Conservation (phyloP, 2,888 invertebrate species). For the Andrena chrysosceles region DNA sequence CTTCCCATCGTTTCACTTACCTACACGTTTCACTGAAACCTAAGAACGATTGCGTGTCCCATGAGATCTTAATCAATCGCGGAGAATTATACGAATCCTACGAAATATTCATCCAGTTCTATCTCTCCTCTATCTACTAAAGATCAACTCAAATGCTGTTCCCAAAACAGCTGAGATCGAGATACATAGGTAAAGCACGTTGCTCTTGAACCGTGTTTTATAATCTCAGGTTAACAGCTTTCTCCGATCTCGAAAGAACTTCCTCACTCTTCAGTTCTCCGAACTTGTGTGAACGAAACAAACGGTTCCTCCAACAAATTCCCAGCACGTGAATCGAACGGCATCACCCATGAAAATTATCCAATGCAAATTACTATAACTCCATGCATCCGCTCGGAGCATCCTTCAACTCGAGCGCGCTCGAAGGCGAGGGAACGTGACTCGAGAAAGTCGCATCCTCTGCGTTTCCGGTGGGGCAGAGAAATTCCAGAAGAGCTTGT, state of each 20-base stretch:
- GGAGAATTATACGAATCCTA: conserved; percentile 26
- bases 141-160: not conserved
- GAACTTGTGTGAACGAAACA: conserved; percentile 30
- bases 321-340: too few relatives aligned
- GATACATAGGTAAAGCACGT: conserved; percentile 8
- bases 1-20: conserved; percentile 3
- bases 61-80: conserved; percentile 42
- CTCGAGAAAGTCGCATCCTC: conserved; percentile 1
- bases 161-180: not conserved
- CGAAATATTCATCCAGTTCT: not conserved
- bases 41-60: conserved; percentile 27
- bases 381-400: not conserved
- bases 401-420: not conserved
- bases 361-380: too few relatives aligned
- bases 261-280: conserved; percentile 31
- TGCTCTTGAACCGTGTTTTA: conserved; percentile 58
- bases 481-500: conserved; percentile 40
- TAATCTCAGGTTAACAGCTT: conserved; percentile 58
- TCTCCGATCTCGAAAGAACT: conserved; percentile 56
- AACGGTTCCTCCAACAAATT: conserved; percentile 36
- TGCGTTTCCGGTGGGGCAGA: conserved; percentile 5
- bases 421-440: not conserved
- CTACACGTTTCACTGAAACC: conserved; percentile 42
- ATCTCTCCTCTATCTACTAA: not conserved
- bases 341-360: too few relatives aligned